These are phyloP conservation scores for Xyrichtys novacula DNA, from an alignment of 2,797 vertebrate species.

Conservation along the genomic window DNA sequence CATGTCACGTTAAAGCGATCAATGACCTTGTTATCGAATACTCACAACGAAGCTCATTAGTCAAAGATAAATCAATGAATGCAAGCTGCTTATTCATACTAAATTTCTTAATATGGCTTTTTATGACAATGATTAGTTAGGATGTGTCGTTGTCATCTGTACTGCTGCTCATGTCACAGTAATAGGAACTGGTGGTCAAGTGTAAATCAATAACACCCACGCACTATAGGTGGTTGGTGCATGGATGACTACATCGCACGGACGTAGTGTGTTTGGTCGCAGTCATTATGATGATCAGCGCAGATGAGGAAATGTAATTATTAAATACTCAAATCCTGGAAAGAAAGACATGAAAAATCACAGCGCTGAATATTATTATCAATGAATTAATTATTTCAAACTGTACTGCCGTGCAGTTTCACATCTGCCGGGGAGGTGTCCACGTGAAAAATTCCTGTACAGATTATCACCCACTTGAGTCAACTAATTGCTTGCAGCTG, in stretches of 20 bases:
- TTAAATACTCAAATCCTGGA: slow-evolving; percentile 45
- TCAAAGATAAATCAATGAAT: slow-evolving; percentile 71
- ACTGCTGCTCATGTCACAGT: slow-evolving; percentile 25
- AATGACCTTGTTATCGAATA: slow-evolving; percentile 79
- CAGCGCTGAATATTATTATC: slow-evolving; percentile 73
- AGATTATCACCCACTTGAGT: slow-evolving; percentile 88
- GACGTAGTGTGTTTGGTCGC: slow-evolving; percentile 24
- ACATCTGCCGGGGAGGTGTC: slow-evolving; percentile 84
- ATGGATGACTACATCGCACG: slow-evolving; percentile 21
- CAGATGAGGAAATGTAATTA: slow-evolving; percentile 57
- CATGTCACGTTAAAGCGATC: slow-evolving; percentile 77
- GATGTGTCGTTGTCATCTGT: slow-evolving; percentile 67
- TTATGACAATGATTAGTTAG: slow-evolving; percentile 76
- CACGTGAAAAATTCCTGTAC: slow-evolving; percentile 82
- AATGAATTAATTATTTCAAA: slow-evolving; percentile 82
- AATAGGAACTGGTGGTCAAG: slow-evolving; percentile 31
- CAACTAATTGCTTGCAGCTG: slow-evolving; percentile 87
- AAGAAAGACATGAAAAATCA: slow-evolving; percentile 45
- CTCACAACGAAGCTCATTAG: slow-evolving; percentile 79
- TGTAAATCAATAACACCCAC: slow-evolving; percentile 39
- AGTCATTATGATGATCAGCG: slow-evolving; percentile 49
- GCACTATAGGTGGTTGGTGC: slow-evolving; percentile 41
- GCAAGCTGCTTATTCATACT: slow-evolving; percentile 72
- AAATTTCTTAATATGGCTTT: slow-evolving; percentile 75
- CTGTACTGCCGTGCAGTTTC: slow-evolving; percentile 80